Evolutionary conservation across 2,888 invertebrate genomes (phyloP), one percentile per base, ranked within the genome.

Genomic region (Calliphora vomitoria): DNA sequence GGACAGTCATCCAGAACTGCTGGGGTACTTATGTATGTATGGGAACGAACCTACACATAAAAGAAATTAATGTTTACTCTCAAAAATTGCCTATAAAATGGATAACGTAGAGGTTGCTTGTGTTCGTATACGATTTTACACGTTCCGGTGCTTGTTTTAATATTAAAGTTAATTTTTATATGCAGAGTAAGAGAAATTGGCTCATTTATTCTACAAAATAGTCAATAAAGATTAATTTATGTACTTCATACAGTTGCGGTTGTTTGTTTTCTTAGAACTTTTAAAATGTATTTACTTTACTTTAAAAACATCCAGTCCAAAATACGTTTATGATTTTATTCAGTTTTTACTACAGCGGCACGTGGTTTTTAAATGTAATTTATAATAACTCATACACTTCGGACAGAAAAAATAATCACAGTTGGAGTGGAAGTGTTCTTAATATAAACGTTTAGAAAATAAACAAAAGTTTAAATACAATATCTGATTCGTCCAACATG

Each of bases 151-250:
- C 20, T 68, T 68, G 25, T 68, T 68, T 72, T 58, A 58, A 41
- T 18, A 41, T 25, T 50, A 18, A 72, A 41, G 58, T 72, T 41
- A 20, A 58, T 41, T 72, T 72, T 20, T 25, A 20, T 47, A 47
- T 47, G 25, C 13, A 20, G 58, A n/a, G 74, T 41, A 25, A 8
- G 11, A 71, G 20, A 58, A 55, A 31, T 47, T 53, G 5, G 35
- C 11, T 20, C 44, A 47, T 76, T 76, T 76, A 53, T 66, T 1
- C 38, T 31, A 38, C 5, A 76, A 66, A 69, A 71, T 62, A 50
- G 47, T 71, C 60, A 69, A 60, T 69, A 80, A 80, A 80, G 25
- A 50, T 60, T 41, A 71, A 80, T 69, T 69, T 80, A 62, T 62
- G 25, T 69, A 71, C 69, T 55, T 71, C 50, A 11, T 44, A 15